phyloP scores from a whole-genome alignment of 2,113 vertebrate genomes.

The Riparia riparia region DNA sequence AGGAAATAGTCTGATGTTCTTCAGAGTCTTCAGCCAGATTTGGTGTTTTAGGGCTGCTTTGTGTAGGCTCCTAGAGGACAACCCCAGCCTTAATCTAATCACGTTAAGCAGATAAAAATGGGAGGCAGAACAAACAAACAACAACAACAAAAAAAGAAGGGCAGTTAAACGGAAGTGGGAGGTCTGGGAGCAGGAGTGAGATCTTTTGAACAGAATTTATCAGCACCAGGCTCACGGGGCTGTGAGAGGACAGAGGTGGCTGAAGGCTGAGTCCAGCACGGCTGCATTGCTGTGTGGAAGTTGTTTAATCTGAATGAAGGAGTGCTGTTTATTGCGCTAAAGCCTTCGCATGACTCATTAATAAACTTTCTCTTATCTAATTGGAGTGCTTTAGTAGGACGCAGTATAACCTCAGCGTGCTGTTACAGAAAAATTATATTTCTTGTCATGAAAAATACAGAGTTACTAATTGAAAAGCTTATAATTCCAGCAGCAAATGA shows the following conservation, averaged over 20 bases:
- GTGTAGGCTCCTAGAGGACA: background rate
- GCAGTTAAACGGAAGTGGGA: background rate
- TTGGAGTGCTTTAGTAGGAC: slow-evolving; percentile 17
- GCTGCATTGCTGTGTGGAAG: rapidly evolving
- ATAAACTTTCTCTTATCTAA: slow-evolving; percentile 62
- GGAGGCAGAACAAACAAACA: background rate
- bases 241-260: background rate
- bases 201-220: background rate
- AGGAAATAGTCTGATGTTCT: background rate
- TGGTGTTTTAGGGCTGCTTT: background rate
- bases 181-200: background rate
- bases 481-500: slow-evolving; percentile 66
- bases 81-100: background rate
- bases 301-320: slow-evolving; percentile 20
- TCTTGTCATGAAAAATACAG: slow-evolving; percentile 48
- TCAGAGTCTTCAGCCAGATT: background rate
- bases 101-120: background rate
- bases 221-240: background rate
- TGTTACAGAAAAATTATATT: slow-evolving; percentile 60
- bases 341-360: slow-evolving; percentile 60
- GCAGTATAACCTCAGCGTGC: slow-evolving; percentile 1
- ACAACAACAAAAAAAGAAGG: background rate
- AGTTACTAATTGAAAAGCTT: slow-evolving; percentile 51
- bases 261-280: background rate
- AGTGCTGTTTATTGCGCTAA: background rate